Percentiles rank a stretch among this genome's conserved stretches.
Conservation (phyloP, 2,797 vertebrate species). For the Sebastes taczanowskii region DNA sequence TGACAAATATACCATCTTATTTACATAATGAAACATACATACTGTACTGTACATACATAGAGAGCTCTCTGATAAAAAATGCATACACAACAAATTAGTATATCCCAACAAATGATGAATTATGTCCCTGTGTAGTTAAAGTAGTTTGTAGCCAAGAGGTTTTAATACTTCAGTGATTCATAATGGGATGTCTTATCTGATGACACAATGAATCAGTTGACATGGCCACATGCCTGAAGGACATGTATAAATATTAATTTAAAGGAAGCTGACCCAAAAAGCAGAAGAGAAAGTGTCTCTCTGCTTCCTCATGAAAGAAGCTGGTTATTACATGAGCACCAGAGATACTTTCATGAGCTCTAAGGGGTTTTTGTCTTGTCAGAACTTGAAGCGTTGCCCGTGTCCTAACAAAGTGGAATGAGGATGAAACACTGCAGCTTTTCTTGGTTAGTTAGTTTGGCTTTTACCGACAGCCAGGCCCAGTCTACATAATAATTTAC, state of each 20-base stretch:
- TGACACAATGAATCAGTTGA: background rate
- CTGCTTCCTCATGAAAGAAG: background rate
- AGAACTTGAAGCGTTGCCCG: slow-evolving; percentile 52
- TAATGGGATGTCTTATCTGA: background rate
- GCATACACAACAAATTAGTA: background rate
- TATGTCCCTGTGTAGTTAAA: background rate
- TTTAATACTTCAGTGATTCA: background rate
- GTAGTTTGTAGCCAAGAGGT: background rate
- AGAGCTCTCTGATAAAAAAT: background rate
- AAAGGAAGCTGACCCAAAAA: slow-evolving; percentile 7
- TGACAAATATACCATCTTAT: background rate
- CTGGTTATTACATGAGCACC: background rate
- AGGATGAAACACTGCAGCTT: slow-evolving; percentile 25
- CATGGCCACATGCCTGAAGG: background rate
- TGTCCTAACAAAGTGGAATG: slow-evolving; percentile 37
- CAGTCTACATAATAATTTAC: background rate
- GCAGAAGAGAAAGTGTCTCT: slow-evolving; percentile 1
- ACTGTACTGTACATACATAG: background rate
- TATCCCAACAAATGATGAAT: background rate
- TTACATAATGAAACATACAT: background rate
- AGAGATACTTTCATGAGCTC: slow-evolving; percentile 12
- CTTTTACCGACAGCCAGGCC: background rate
- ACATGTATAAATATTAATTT: background rate
- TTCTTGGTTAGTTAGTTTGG: background rate
- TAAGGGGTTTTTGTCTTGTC: slow-evolving; percentile 48